These are phyloP conservation scores for Channa maculata DNA, from an alignment of 2,113 vertebrate species.

Conservation along the genomic window DNA sequence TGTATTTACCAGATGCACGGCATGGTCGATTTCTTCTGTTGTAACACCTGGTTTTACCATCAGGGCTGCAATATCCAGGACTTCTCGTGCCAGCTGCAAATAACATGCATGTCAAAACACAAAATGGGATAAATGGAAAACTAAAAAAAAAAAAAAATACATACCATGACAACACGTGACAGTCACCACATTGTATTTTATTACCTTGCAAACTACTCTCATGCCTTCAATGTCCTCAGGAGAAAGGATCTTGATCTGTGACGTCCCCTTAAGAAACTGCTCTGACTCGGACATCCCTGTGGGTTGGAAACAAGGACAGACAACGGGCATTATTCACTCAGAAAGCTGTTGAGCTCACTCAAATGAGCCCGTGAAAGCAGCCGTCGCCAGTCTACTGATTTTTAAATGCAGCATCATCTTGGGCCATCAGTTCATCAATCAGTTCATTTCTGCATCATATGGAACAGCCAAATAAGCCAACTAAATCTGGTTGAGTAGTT, in stretches of 20 bases:
- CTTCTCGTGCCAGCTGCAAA: slow-evolving; percentile 94
- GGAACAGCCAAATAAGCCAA: background rate
- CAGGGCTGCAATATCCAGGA: slow-evolving; percentile 93
- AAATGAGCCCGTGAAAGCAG: slow-evolving; percentile 17
- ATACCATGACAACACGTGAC: background rate
- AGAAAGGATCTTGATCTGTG: slow-evolving; percentile 96
- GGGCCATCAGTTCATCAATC: background rate
- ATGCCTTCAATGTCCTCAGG: slow-evolving; percentile 96
- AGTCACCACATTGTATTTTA: background rate
- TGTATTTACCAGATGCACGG: slow-evolving; percentile 92
- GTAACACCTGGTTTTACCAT: slow-evolving; percentile 96
- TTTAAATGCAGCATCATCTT: background rate
- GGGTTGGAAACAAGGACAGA: slow-evolving; percentile 38
- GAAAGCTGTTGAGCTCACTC: slow-evolving; percentile 13
- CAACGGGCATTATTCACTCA: slow-evolving; percentile 25
- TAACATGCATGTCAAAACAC: background rate
- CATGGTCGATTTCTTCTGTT: slow-evolving; percentile 98
- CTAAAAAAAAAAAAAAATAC: too few species aligned
- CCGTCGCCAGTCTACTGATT: slow-evolving; percentile 15
- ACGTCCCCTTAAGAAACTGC: slow-evolving; percentile 96
- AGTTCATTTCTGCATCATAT: background rate
- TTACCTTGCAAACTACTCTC: slow-evolving; percentile 94
- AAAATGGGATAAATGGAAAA: background rate
- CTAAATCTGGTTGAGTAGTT: background rate
- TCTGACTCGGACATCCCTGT: slow-evolving; percentile 98